These are phyloP conservation scores for Elmis aenea DNA, from an alignment of 2,888 invertebrate genomes.

Conservation along the genomic window DNA sequence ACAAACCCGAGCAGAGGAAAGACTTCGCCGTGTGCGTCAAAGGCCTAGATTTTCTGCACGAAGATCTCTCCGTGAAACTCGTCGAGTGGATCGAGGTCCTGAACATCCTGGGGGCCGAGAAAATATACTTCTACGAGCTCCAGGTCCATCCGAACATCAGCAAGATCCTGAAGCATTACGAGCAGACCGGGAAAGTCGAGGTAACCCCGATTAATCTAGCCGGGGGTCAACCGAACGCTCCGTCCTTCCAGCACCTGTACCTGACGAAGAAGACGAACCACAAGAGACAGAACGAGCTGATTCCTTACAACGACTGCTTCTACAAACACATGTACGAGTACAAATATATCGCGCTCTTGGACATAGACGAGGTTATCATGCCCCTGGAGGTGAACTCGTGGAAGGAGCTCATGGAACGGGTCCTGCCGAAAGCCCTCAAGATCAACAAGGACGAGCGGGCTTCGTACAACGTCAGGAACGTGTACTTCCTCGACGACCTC, in stretches of 20 bases:
- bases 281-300: slow-evolving; percentile 90
- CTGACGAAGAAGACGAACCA: slow-evolving; percentile 87
- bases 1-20: slow-evolving; percentile 65
- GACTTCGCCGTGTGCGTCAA: slow-evolving; percentile 92
- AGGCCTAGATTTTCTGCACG: slow-evolving; percentile 87
- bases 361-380: slow-evolving; percentile 94
- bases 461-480: slow-evolving; percentile 84
- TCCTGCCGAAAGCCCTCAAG: slow-evolving; percentile 61
- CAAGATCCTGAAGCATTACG: slow-evolving; percentile 66
- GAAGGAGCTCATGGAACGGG: slow-evolving; percentile 70
- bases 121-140: slow-evolving; percentile 85
- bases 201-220: slow-evolving; percentile 80
- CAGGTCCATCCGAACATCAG: slow-evolving; percentile 90
- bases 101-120: slow-evolving; percentile 81
- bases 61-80: slow-evolving; percentile 82
- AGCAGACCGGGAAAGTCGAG: slow-evolving; percentile 61
- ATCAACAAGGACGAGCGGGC: slow-evolving; percentile 61
- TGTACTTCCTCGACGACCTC: slow-evolving; percentile 87
- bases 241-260: slow-evolving; percentile 83
- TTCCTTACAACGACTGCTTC: slow-evolving; percentile 94
- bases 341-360: slow-evolving; percentile 83
- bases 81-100: slow-evolving; percentile 94
- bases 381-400: slow-evolving; percentile 70
- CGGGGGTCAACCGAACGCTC: slow-evolving; percentile 85
- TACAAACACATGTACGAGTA: slow-evolving; percentile 89